These are phyloP conservation scores for Neodiprion lecontei DNA, from an alignment of 1,140 invertebrate species.

Conservation along the genomic window DNA sequence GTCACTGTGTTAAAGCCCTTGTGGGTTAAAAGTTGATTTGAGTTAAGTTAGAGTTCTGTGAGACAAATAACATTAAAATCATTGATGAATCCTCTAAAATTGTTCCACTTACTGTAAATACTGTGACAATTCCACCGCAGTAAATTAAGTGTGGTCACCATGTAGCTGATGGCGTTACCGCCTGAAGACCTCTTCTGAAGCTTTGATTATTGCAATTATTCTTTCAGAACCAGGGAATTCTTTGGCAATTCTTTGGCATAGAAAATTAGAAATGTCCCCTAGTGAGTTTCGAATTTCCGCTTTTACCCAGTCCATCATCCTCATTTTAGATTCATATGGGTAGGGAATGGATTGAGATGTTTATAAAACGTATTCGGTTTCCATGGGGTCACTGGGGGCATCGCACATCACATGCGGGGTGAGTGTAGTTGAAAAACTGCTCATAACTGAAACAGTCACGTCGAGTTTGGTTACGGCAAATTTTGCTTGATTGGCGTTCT, in stretches of 20 bases:
- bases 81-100: slow-evolving; percentile 12
- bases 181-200: neutral
- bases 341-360: neutral
- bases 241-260: neutral
- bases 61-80: slow-evolving; percentile 20
- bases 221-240: neutral
- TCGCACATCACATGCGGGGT: neutral
- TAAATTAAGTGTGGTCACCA: slow-evolving; percentile 14
- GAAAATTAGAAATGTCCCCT: neutral
- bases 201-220: neutral
- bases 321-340: too few relatives aligned
- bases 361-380: neutral
- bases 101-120: slow-evolving; percentile 13
- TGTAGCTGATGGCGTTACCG: neutral
- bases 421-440: neutral
- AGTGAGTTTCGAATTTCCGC: neutral
- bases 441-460: neutral
- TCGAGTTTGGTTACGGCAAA: neutral
- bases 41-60: slow-evolving; percentile 19
- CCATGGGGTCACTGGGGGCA: neutral
- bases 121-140: slow-evolving; percentile 26
- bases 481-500: neutral
- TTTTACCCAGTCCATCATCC: too few relatives aligned
- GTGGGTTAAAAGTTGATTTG: neutral
- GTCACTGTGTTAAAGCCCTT: slow-evolving; percentile 24